Evolutionary conservation across 2,888 invertebrate species (phyloP).

Genomic region (Griposia aprilina): DNA sequence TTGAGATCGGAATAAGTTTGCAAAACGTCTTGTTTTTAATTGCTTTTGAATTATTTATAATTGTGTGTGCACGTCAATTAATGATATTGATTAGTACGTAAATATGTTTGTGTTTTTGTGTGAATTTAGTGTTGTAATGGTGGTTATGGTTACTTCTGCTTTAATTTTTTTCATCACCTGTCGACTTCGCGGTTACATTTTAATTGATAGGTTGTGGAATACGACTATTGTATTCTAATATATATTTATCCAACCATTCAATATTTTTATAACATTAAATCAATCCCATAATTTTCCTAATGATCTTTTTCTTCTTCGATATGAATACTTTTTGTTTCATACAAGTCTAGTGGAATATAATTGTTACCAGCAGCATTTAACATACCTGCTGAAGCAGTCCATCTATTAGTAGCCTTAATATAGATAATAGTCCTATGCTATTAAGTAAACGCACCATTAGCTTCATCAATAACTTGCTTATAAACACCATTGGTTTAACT

Average conservation of each 20-base stretch:
- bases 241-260: no score
- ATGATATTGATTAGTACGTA: slow-evolving; percentile 7
- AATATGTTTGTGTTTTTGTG: background rate
- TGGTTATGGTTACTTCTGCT: no score
- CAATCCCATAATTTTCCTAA: background rate
- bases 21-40: slow-evolving; percentile 62
- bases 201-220: no score
- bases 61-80: background rate
- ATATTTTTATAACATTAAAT: no score
- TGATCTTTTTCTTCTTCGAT: background rate
- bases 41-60: slow-evolving; percentile 57
- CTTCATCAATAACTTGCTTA: background rate
- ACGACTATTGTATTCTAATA: no score
- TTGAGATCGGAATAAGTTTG: slow-evolving; percentile 61
- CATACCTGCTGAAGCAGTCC: background rate
- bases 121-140: no score
- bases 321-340: background rate
- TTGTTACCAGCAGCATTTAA: background rate
- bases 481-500: slow-evolving; percentile 24
- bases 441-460: background rate
- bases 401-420: background rate
- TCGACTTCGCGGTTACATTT: no score
- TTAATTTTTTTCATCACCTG: no score
- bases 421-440: background rate
- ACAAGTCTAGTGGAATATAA: background rate